phyloP scores from a whole-genome alignment of 2,113 vertebrate genomes.

The Uria aalge region DNA sequence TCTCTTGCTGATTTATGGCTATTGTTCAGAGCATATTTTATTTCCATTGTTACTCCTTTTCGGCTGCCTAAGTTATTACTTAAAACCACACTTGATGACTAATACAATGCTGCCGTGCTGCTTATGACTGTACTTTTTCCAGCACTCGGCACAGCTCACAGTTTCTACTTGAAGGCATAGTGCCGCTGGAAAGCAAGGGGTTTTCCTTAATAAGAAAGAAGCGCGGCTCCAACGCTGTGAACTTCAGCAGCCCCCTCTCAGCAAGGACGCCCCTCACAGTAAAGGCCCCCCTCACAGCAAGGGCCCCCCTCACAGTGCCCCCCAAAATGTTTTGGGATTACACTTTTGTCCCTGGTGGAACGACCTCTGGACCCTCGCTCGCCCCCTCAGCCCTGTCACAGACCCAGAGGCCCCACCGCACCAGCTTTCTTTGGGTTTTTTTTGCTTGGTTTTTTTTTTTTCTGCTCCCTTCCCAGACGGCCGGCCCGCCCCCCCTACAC shows the following conservation, averaged over 20 bases:
- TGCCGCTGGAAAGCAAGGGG: rapidly evolving
- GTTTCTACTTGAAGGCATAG: rapidly evolving
- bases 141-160: rapidly evolving
- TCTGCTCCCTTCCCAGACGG: not conserved
- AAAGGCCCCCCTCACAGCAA: not conserved
- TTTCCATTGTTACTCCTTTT: not conserved
- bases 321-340: too few relatives aligned
- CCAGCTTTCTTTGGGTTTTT: not conserved
- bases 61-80: not conserved
- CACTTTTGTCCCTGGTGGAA: rapidly evolving
- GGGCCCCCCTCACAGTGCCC: rapidly evolving
- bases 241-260: not conserved
- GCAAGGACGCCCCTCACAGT: not conserved
- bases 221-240: rapidly evolving
- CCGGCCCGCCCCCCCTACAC: too few relatives aligned
- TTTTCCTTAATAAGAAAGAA: rapidly evolving
- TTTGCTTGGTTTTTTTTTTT: too few relatives aligned
- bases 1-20: not conserved
- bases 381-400: not conserved
- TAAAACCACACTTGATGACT: not conserved
- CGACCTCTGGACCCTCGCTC: not conserved
- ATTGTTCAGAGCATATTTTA: not conserved
- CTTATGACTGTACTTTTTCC: not conserved
- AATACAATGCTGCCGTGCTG: rapidly evolving
- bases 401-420: rapidly evolving